Percentiles rank a stretch among this genome's conserved stretches.
Conservation (phyloP, 2,113 vertebrate species). For the Chiloscyllium plagiosum region DNA sequence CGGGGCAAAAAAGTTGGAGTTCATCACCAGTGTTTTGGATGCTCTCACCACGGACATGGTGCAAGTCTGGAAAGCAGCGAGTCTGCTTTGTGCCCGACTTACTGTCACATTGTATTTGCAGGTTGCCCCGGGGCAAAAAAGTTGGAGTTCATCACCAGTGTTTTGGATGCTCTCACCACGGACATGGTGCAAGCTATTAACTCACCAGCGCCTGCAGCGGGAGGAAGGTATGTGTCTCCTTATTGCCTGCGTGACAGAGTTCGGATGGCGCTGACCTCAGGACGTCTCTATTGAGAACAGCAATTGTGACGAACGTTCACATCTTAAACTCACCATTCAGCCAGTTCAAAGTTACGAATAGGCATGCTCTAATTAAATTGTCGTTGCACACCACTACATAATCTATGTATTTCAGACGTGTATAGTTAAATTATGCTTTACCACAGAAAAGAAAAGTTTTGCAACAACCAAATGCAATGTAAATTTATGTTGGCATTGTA, state of each 20-base stretch:
- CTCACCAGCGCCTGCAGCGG: constrained; percentile 78
- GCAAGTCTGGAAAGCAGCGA: background rate
- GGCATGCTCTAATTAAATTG: background rate
- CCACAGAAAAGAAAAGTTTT: background rate
- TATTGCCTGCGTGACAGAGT: background rate
- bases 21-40: constrained; percentile 93
- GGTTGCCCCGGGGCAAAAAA: constrained; percentile 95
- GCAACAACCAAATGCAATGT: background rate
- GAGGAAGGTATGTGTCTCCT: constrained; percentile 79
- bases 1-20: constrained; percentile 92
- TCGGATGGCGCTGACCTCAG: background rate
- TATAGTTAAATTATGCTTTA: background rate
- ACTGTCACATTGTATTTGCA: background rate
- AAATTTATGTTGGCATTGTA: background rate
- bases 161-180: constrained; percentile 92
- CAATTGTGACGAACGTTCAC: background rate
- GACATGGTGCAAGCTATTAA: constrained; percentile 99
- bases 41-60: too few species aligned
- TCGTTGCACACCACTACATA: too few species aligned
- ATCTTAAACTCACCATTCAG: background rate
- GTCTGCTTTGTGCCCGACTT: background rate
- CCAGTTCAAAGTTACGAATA: background rate
- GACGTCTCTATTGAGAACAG: background rate
- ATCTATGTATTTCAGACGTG: background rate
- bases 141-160: constrained; percentile 91